phyloP scores from a whole-genome alignment of 2,797 vertebrate genomes.

The Alca torda region DNA sequence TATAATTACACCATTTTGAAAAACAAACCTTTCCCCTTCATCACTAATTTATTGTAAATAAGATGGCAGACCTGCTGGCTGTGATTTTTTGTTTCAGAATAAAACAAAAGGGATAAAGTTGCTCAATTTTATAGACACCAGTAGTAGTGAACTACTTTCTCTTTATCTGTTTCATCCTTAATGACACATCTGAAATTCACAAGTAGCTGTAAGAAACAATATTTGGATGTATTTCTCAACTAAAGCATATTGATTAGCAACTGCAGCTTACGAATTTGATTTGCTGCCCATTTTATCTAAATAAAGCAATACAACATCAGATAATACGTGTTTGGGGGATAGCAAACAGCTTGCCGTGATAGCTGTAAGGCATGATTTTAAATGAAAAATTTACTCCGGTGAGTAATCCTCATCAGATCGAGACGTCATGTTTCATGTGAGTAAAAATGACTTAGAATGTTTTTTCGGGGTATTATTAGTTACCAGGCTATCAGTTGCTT shows the following conservation, averaged over 20 bases:
- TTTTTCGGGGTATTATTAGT: neutral
- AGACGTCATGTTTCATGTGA: neutral
- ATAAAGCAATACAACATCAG: neutral
- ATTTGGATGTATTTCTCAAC: neutral
- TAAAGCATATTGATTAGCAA: slow-evolving; percentile 24
- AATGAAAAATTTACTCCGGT: neutral
- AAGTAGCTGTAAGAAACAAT: neutral
- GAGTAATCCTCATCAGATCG: neutral
- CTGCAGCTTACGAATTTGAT: neutral
- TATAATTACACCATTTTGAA: neutral
- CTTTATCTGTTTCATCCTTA: neutral
- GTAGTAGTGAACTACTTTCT: neutral
- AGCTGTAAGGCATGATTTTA: slow-evolving; percentile 15
- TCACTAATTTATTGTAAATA: neutral
- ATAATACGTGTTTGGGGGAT: neutral
- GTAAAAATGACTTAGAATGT: neutral
- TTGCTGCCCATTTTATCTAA: slow-evolving; percentile 2
- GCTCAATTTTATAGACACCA: neutral
- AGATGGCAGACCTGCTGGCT: neutral
- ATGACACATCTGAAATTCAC: neutral
- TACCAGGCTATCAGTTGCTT: neutral
- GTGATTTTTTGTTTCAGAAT: slow-evolving; percentile 16
- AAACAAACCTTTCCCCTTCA: neutral
- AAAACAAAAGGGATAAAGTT: neutral
- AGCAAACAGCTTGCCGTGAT: neutral